A percentile compares a stretch with the other conserved stretches of the same genome.
These are phyloP conservation scores for Brotogeris chrysoptera DNA, from an alignment of 2,797 vertebrate species.

Conservation along the genomic window DNA sequence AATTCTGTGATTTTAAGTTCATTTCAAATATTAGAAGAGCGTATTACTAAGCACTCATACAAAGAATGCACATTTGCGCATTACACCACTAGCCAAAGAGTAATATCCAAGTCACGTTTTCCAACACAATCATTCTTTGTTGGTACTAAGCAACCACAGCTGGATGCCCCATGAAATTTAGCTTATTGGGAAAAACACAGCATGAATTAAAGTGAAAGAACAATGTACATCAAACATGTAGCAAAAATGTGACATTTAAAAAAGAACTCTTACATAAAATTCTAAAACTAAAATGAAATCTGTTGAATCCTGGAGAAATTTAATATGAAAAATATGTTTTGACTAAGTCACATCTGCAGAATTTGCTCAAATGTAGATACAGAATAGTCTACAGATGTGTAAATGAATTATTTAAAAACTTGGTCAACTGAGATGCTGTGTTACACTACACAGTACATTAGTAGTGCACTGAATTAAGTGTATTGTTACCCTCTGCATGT, in stretches of 20 bases:
- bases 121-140: conserved; percentile 39
- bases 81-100: conserved; percentile 22
- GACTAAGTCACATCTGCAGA: not conserved
- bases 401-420: not conserved
- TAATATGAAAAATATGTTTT: conserved; percentile 18
- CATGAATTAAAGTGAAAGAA: conserved; percentile 58
- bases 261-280: not conserved
- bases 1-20: conserved; percentile 1
- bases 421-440: not conserved
- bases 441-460: not conserved
- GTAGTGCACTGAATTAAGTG: not conserved
- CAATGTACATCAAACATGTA: conserved; percentile 14
- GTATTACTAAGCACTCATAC: not conserved
- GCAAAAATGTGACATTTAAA: conserved; percentile 40
- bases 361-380: not conserved
- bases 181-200: conserved; percentile 61
- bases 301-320: not conserved
- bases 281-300: not conserved
- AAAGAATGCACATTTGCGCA: not conserved
- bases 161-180: conserved; percentile 65
- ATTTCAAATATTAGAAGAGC: conserved; percentile 5
- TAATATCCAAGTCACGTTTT: conserved; percentile 32
- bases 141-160: conserved; percentile 50
- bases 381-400: not conserved
- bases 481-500: not conserved